phyloP scores from a whole-genome alignment of 2,797 vertebrate species.

The Sylvilagus floridanus region DNA sequence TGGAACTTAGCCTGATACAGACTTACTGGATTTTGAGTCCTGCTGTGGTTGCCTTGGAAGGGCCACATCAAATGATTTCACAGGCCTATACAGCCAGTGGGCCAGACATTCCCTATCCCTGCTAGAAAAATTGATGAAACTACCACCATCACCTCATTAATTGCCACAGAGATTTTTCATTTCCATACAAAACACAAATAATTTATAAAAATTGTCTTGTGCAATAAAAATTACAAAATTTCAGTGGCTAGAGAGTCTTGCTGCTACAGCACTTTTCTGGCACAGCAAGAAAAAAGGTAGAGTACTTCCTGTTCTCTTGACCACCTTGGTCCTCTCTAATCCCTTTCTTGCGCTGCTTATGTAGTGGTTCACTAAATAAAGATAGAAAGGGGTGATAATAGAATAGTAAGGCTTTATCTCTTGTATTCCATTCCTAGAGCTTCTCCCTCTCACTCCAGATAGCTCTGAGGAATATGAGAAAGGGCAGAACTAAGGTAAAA shows the following conservation, averaged over 20 bases:
- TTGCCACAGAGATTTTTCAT: background rate
- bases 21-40: no score
- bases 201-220: background rate
- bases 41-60: no score
- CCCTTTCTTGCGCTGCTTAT: background rate
- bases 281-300: background rate
- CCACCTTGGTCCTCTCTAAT: background rate
- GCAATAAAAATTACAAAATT: slow-evolving; percentile 12
- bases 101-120: no score
- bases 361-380: background rate
- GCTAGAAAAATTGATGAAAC: background rate
- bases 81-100: no score
- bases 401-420: background rate
- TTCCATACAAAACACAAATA: slow-evolving; percentile 49
- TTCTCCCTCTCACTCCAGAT: background rate
- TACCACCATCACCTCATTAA: background rate
- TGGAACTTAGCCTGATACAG: no score
- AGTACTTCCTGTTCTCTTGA: background rate
- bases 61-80: no score
- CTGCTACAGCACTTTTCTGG: background rate
- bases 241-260: background rate
- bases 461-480: background rate
- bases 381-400: background rate
- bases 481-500: background rate
- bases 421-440: background rate